Base-by-base conservation (phyloP, 2,113 vertebrate genomes). In the Colius striatus region DNA sequence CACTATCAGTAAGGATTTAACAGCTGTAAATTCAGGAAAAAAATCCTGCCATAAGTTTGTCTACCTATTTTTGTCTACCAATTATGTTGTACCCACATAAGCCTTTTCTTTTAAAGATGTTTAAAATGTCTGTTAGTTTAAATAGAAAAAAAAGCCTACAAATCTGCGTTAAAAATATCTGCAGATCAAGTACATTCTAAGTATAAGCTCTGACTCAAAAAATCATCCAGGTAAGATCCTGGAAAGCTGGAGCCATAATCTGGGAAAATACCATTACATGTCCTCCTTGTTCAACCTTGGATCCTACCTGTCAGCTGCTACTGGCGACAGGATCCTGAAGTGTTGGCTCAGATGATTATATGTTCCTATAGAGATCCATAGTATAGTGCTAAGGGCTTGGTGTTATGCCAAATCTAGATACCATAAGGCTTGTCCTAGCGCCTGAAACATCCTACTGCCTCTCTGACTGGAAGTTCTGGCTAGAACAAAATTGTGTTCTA, bases 11-110 rank as follows among this genome's bases (percentile, higher is more conserved):
- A 87, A 61, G n/a, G 11, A 47, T 76, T 83, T 65, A 67, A 57
- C 66, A 84, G 26, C 38, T 85, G 29, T 53, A 93, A 87, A 53
- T 72, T 70, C 61, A 79, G 27, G 63, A 57, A 14, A 84, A 90
- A 84, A 68, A 61, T 81, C 7, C 38, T 89, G 60, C 29, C 14
- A 29, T 41, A 6, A 53, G 41, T 84, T 82, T 82, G 18, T n/a
- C 18, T 63, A 16, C 16, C 6, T 6, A 15, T 90, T 51, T 90
- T 84, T 84, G 34, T 84, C 57, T 78, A 84, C 30, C 29, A 74
- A 29, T 71, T 55, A n/a, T 82, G 20, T 53, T 87, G 34, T 53
- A 68, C 11, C 3, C 19, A 12, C 63, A 38, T 25, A 61, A 83
- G 5, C 1, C 5, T 53, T 73, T 81, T 65, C 58, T 75, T 60